A percentile compares a stretch with the other conserved stretches of the same genome.
These are phyloP conservation scores for Lithophane socia DNA, from an alignment of 2,888 invertebrate species.

Conservation along the genomic window DNA sequence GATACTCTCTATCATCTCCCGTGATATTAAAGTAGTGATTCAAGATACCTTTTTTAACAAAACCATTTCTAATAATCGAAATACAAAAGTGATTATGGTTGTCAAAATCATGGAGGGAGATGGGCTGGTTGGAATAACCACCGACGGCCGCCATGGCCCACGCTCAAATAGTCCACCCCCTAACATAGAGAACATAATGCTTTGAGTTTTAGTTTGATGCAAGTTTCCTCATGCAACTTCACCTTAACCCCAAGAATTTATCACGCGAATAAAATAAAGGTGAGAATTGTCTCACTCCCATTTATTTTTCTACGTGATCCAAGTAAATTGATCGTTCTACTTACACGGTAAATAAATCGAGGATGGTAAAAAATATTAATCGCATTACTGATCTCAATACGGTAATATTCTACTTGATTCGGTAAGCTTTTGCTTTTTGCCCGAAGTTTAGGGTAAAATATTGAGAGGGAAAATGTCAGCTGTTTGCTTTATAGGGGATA, in stretches of 20 bases:
- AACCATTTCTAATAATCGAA: too few relatives aligned
- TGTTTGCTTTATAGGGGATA: background rate
- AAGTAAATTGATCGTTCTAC: slow-evolving; percentile 50
- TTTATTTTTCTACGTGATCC: slow-evolving; percentile 47
- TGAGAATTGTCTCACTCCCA: slow-evolving; percentile 57
- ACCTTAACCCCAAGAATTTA: slow-evolving; percentile 60
- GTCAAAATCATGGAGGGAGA: too few relatives aligned
- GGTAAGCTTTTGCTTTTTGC: slow-evolving; percentile 19
- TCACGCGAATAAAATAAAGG: slow-evolving; percentile 56
- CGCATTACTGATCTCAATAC: slow-evolving; percentile 16
- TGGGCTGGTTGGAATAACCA: too few relatives aligned
- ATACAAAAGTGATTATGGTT: too few relatives aligned
- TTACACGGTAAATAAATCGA: slow-evolving; percentile 26
- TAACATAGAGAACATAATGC: background rate
- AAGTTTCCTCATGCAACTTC: background rate
- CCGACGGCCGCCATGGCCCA: too few relatives aligned
- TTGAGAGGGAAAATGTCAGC: background rate
- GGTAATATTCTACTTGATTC: slow-evolving; percentile 45
- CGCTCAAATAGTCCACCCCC: too few relatives aligned
- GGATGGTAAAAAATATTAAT: slow-evolving; percentile 55
- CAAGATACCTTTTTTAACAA: too few relatives aligned
- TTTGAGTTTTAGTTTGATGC: background rate
- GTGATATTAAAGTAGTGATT: too few relatives aligned
- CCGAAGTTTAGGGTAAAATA: background rate
- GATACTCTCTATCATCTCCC: too few relatives aligned